Conservation (phyloP, 2,888 invertebrate genomes). For the Dynastes hyllus region DNA sequence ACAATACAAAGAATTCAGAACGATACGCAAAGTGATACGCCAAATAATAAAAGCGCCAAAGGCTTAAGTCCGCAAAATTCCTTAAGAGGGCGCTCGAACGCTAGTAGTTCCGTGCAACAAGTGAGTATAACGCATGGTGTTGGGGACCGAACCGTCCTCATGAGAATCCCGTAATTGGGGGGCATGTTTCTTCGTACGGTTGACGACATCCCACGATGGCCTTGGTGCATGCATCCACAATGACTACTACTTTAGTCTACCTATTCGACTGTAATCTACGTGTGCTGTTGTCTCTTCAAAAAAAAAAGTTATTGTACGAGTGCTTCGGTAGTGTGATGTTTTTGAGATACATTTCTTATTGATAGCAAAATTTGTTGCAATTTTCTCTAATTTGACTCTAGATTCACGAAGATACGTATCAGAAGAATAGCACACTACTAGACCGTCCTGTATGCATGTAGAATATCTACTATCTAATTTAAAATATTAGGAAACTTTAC, state of each 20-base stretch:
- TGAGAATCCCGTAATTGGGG: constrained; percentile 3
- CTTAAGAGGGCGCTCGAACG: constrained; percentile 73
- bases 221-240: constrained; percentile 43
- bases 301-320: neutral
- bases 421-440: neutral
- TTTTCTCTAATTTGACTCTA: too few species aligned
- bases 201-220: constrained; percentile 31
- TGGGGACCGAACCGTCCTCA: neutral
- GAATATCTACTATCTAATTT: constrained; percentile 17
- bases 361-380: too few species aligned
- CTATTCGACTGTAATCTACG: constrained; percentile 31
- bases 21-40: constrained; percentile 83
- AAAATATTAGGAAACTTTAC: constrained; percentile 13
- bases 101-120: constrained; percentile 69
- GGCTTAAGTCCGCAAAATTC: constrained; percentile 83
- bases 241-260: neutral
- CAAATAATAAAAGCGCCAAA: constrained; percentile 77
- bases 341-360: too few species aligned
- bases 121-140: constrained; percentile 61
- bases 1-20: constrained; percentile 80
- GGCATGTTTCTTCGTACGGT: constrained; percentile 28
- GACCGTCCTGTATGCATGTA: constrained; percentile 36
- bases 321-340: neutral
- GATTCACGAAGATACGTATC: neutral
- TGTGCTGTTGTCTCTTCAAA: constrained; percentile 26